Evolutionary conservation across 1,140 invertebrate species (phyloP).

Genomic region (Eumaeus atala): DNA sequence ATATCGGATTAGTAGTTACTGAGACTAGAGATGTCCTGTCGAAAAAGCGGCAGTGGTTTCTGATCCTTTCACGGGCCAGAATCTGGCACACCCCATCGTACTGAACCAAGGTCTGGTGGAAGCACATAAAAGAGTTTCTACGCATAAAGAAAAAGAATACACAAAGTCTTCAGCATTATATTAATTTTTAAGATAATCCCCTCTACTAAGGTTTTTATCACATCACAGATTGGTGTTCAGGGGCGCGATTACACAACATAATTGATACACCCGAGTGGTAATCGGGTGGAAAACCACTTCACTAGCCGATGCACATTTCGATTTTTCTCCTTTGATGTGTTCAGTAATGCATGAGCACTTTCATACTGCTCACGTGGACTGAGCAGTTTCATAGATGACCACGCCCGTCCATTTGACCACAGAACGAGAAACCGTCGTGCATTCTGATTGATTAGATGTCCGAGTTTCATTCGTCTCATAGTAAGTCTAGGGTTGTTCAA

Average conservation of each 20-base stretch:
- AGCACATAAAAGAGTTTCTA: too few species aligned
- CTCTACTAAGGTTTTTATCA: constrained; percentile 20
- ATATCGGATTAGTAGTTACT: too few species aligned
- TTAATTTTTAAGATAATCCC: too few species aligned
- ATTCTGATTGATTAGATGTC: constrained; percentile 8
- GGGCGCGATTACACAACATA: constrained; percentile 42
- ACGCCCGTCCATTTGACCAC: constrained; percentile 21
- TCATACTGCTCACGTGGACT: constrained; percentile 35
- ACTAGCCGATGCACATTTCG: constrained; percentile 65
- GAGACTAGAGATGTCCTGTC: too few species aligned
- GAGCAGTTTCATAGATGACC: constrained; percentile 30
- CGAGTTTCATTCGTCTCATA: background rate
- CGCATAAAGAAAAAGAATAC: too few species aligned
- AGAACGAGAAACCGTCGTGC: constrained; percentile 3
- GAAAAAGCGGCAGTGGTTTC: too few species aligned
- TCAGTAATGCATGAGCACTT: constrained; percentile 65
- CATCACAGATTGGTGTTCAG: constrained; percentile 19
- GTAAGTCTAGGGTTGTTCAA: too few species aligned
- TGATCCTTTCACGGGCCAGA: too few species aligned
- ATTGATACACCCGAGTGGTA: constrained; percentile 60
- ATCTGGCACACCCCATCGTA: too few species aligned
- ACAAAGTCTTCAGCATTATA: too few species aligned
- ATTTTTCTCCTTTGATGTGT: constrained; percentile 74
- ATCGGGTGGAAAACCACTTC: constrained; percentile 66
- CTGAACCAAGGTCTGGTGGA: too few species aligned